Conservation (phyloP, 2,797 vertebrate genomes). For the Falco concolor region DNA sequence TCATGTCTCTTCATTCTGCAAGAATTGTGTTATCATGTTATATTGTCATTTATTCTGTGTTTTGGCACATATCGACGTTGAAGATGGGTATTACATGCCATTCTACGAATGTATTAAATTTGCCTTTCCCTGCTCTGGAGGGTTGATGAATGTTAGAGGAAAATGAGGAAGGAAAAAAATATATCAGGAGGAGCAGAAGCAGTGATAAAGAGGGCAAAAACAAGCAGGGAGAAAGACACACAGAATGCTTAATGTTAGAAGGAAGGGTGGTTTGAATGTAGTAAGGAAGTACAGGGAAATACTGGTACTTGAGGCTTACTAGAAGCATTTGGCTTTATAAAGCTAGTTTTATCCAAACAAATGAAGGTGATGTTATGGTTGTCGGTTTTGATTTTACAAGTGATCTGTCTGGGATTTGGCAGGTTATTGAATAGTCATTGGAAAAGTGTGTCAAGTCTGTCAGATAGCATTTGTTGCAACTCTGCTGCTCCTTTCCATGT, state of each 20-base stretch:
- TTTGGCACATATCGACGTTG: background rate
- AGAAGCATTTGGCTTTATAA: background rate
- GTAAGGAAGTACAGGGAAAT: background rate
- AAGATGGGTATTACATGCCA: background rate
- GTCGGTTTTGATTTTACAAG: background rate
- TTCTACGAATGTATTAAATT: background rate
- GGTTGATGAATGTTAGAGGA: background rate
- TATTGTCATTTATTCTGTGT: background rate
- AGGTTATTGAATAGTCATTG: background rate
- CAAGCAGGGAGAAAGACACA: background rate
- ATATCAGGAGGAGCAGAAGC: background rate
- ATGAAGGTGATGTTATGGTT: background rate
- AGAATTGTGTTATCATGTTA: background rate
- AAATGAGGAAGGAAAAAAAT: background rate
- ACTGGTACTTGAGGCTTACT: background rate
- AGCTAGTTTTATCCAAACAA: background rate
- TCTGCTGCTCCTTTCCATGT: background rate
- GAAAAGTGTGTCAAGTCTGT: background rate
- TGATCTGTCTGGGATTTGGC: background rate
- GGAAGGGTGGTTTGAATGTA: background rate
- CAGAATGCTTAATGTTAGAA: background rate
- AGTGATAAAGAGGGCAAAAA: background rate
- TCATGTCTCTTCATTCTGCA: background rate
- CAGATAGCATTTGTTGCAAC: background rate
- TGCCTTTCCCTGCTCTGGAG: background rate